These are phyloP conservation scores for Leucoma salicis DNA, from an alignment of 2,888 invertebrate genomes.

Conservation along the genomic window DNA sequence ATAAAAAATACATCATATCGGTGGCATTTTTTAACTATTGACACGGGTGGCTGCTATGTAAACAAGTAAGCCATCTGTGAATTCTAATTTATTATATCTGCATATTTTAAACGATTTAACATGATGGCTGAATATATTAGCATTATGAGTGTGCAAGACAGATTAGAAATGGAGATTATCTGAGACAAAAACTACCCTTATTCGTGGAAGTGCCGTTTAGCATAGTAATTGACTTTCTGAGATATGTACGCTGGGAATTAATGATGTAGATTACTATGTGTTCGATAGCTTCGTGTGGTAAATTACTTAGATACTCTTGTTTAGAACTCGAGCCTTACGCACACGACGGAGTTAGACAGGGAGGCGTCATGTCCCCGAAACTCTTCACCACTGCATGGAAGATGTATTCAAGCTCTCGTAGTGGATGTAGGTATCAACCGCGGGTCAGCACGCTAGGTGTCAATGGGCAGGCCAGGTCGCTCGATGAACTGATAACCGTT, in stretches of 20 bases:
- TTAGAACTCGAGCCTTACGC: too few relatives aligned
- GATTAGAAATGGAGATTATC: constrained; percentile 55
- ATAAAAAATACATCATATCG: too few relatives aligned
- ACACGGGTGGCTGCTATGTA: neutral
- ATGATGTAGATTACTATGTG: constrained; percentile 10
- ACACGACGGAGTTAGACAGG: too few relatives aligned
- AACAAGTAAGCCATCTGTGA: neutral
- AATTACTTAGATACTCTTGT: neutral
- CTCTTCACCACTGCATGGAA: too few relatives aligned
- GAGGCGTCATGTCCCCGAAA: too few relatives aligned
- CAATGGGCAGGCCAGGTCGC: too few relatives aligned
- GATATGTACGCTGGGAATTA: constrained; percentile 17
- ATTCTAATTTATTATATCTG: constrained; percentile 4
- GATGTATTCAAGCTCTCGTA: too few relatives aligned
- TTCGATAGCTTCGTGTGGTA: neutral
- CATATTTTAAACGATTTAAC: constrained; percentile 9
- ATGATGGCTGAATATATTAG: constrained; percentile 45
- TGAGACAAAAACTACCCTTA: constrained; percentile 48
- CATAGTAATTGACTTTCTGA: constrained; percentile 48
- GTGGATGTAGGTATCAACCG: too few relatives aligned
- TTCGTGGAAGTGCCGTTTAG: constrained; percentile 39
- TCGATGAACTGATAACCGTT: too few relatives aligned
- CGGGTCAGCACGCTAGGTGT: too few relatives aligned
- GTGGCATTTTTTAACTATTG: too few relatives aligned
- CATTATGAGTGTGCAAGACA: constrained; percentile 27